Evolutionary conservation across 2,797 vertebrate species (phyloP).

Genomic region (Sebastolobus alascanus): DNA sequence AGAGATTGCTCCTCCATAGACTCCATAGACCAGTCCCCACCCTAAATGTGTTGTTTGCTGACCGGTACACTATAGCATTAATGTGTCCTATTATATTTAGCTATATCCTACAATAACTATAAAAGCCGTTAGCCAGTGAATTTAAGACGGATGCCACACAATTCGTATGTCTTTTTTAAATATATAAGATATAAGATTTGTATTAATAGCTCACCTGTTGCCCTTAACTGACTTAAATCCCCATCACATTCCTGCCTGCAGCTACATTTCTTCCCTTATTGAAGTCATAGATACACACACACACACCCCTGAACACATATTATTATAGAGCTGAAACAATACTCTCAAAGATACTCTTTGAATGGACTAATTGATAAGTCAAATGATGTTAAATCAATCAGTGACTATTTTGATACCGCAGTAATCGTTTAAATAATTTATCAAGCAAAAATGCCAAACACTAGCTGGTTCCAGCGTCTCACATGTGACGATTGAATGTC

Average conservation of each 20-base stretch:
- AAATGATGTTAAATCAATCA: not conserved
- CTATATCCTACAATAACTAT: not conserved
- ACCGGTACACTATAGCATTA: not conserved
- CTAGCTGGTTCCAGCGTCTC: not conserved
- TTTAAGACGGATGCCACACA: not conserved
- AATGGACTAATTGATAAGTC: not conserved
- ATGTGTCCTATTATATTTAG: not conserved
- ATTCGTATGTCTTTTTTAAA: not conserved
- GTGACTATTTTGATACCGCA: not conserved
- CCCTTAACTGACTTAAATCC: constrained; percentile 2
- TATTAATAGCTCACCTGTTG: not conserved
- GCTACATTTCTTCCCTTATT: not conserved
- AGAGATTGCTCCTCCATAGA: not conserved
- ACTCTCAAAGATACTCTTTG: not conserved
- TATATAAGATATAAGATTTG: not conserved
- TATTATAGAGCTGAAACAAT: constrained; percentile 5
- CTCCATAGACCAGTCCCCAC: not conserved
- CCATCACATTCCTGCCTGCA: constrained; percentile 1
- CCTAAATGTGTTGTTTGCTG: not conserved
- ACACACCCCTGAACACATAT: not conserved
- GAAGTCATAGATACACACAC: not conserved
- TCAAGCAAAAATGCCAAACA: not conserved
- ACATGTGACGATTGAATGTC: not conserved
- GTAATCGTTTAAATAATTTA: not conserved
- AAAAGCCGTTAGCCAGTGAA: not conserved